phyloP scores from a whole-genome alignment of 2,888 invertebrate species.

The Xestia rhomboidea region DNA sequence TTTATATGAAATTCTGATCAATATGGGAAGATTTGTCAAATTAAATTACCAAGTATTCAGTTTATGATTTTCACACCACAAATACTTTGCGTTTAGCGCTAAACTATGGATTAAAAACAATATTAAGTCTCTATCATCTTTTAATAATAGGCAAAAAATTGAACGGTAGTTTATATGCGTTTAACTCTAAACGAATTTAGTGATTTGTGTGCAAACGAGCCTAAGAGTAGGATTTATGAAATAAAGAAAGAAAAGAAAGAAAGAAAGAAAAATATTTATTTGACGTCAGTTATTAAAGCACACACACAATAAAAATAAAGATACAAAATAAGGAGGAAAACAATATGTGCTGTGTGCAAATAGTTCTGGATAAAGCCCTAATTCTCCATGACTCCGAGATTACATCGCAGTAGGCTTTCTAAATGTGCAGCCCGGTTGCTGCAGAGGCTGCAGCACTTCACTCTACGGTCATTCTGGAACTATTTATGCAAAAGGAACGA shows the following conservation, averaged over 20 bases:
- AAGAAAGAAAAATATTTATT: too few relatives aligned
- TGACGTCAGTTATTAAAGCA: too few relatives aligned
- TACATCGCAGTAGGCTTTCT: not conserved
- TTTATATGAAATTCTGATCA: not conserved
- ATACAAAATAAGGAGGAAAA: too few relatives aligned
- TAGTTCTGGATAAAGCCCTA: not conserved
- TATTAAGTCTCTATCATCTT: not conserved
- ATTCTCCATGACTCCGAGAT: not conserved
- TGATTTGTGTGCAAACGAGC: not conserved
- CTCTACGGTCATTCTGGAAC: conserved; percentile 26
- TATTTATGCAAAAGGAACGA: conserved; percentile 26
- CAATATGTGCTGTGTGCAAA: too few relatives aligned
- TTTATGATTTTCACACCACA: not conserved
- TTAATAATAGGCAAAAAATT: not conserved
- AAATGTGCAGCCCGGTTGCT: conserved; percentile 1
- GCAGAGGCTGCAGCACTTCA: conserved; percentile 34
- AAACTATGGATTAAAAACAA: not conserved
- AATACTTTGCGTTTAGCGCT: not conserved
- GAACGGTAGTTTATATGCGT: not conserved
- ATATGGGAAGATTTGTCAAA: not conserved
- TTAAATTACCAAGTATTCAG: not conserved
- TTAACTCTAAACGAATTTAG: not conserved
- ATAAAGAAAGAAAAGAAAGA: too few relatives aligned
- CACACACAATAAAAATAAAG: too few relatives aligned
- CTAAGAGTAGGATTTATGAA: not conserved